phyloP scores from a whole-genome alignment of 1,140 invertebrate species.

The Lanistes nyassanus region DNA sequence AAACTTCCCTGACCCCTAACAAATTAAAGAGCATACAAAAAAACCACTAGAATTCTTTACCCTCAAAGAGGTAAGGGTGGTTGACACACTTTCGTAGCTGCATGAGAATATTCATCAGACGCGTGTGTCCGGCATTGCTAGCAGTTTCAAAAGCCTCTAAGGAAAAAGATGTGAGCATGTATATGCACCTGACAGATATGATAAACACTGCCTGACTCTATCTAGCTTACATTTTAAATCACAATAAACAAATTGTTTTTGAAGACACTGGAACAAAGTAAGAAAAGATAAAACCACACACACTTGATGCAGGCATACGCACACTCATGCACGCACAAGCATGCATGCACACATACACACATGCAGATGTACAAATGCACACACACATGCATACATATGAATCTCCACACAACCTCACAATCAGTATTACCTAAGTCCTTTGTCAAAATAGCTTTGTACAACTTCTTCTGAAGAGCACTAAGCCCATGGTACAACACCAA shows the following conservation, averaged over 20 bases:
- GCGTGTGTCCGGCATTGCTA: constrained; percentile 36
- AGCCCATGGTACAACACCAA: constrained; percentile 65
- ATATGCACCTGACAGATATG: not conserved
- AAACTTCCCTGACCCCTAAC: no score
- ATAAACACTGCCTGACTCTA: not conserved
- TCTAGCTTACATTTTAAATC: no score
- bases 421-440: constrained; percentile 58
- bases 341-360: no score
- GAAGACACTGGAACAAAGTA: not conserved
- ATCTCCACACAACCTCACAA: not conserved
- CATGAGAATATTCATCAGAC: constrained; percentile 66
- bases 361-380: not conserved
- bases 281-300: not conserved
- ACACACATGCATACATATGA: not conserved
- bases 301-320: no score
- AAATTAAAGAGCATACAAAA: no score
- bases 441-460: constrained; percentile 65
- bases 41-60: constrained; percentile 38
- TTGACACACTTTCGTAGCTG: constrained; percentile 67
- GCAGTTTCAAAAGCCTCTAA: constrained; percentile 59
- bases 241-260: not conserved
- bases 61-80: constrained; percentile 67
- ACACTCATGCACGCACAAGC: no score
- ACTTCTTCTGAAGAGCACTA: constrained; percentile 63
- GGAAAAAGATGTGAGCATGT: constrained; percentile 17